phyloP scores from a whole-genome alignment of 2,888 invertebrate species.

The Caenorhabditis afra region DNA sequence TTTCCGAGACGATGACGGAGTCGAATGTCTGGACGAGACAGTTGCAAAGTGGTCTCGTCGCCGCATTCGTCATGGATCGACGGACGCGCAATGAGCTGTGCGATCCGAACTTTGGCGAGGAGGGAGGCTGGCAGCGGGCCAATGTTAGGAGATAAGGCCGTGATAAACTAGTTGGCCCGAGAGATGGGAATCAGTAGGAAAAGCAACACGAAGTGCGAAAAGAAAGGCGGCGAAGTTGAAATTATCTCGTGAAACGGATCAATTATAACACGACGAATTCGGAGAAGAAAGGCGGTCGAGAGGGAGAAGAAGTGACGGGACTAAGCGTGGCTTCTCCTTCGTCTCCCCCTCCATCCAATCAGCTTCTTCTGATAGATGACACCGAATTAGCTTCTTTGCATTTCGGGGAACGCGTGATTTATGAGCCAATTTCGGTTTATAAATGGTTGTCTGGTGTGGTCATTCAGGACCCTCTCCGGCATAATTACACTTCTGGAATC shows the following conservation, averaged over 20 bases:
- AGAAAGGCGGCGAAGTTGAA: conserved; percentile 42
- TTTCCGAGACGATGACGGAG: conserved; percentile 34
- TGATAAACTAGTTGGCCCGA: neutral
- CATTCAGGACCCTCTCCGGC: conserved; percentile 20
- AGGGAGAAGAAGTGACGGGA: conserved; percentile 30
- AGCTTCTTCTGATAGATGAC: conserved; percentile 52
- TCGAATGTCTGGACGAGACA: conserved; percentile 5
- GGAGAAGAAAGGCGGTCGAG: conserved; percentile 31
- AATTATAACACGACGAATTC: conserved; percentile 45
- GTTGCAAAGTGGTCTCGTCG: no score
- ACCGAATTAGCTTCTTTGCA: conserved; percentile 45
- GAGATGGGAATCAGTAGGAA: conserved; percentile 22
- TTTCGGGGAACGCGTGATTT: conserved; percentile 48
- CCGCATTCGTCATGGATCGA: neutral
- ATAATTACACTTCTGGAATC: conserved; percentile 25
- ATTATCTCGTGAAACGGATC: conserved; percentile 55
- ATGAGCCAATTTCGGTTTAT: conserved; percentile 49
- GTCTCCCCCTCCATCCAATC: conserved; percentile 19
- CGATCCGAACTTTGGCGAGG: neutral
- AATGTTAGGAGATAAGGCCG: neutral
- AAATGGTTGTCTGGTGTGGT: conserved; percentile 24
- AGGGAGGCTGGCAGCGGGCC: neutral
- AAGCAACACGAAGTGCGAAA: conserved; percentile 9
- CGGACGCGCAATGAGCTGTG: conserved; percentile 1
- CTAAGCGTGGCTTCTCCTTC: conserved; percentile 21